Evolutionary conservation across 2,797 vertebrate species (phyloP).

Genomic region (Sebastiscus albofasciatus): DNA sequence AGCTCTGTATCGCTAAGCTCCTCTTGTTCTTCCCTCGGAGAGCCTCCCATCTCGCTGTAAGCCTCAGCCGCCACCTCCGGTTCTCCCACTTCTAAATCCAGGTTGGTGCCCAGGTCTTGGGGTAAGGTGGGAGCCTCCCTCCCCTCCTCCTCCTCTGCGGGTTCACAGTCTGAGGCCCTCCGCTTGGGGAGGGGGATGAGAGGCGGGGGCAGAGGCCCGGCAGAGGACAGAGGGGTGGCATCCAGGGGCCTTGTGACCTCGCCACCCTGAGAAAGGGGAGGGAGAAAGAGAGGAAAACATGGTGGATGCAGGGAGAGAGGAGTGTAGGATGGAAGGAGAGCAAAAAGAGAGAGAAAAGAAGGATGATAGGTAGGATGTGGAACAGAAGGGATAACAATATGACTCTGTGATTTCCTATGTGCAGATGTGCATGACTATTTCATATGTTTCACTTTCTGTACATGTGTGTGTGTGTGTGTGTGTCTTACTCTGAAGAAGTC

Average conservation of each 20-base stretch:
- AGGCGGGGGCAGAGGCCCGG: conserved; percentile 83
- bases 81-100: conserved; percentile 62
- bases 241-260: conserved; percentile 85
- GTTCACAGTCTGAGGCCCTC: conserved; percentile 73
- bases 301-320: neutral
- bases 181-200: conserved; percentile 87
- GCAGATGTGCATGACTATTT: neutral
- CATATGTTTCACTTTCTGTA: neutral
- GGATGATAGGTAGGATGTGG: neutral
- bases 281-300: neutral
- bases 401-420: neutral
- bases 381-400: neutral
- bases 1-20: conserved; percentile 59
- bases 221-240: conserved; percentile 47
- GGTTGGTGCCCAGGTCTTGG: conserved; percentile 64
- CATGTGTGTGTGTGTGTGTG: too few species aligned
- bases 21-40: conserved; percentile 53
- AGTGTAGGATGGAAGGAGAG: neutral
- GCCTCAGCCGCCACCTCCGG: conserved; percentile 83
- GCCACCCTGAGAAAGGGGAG: conserved; percentile 78
- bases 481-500: conserved; percentile 90
- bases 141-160: conserved; percentile 81
- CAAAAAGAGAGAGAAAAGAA: neutral
- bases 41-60: conserved; percentile 75
- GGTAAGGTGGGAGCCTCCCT: conserved; percentile 79